Conservation (phyloP, 2,113 vertebrate genomes). For the Coptodon rendalli region DNA sequence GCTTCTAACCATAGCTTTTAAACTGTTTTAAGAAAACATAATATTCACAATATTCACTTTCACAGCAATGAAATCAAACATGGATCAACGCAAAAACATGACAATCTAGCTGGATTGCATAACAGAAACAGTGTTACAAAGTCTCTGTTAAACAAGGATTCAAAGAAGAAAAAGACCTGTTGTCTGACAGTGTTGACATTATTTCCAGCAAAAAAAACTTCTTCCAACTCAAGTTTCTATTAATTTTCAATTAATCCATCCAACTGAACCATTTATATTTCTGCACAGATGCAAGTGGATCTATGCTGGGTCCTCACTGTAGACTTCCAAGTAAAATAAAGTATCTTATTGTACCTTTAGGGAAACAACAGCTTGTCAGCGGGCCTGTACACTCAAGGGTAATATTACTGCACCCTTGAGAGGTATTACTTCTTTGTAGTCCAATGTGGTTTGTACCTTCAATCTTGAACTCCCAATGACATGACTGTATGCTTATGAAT, state of each 20-base stretch:
- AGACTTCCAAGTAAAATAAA: neutral
- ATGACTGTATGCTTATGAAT: neutral
- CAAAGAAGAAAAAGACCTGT: neutral
- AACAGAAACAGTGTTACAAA: neutral
- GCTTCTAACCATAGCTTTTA: neutral
- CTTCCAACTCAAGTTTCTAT: neutral
- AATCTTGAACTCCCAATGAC: neutral
- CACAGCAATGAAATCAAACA: neutral
- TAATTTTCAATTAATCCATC: neutral
- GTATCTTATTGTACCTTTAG: neutral
- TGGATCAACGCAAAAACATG: neutral
- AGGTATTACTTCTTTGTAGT: neutral
- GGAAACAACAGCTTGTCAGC: neutral
- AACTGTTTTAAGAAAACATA: neutral
- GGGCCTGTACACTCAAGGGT: neutral
- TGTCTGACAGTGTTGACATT: neutral
- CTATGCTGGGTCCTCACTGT: neutral
- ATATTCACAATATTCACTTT: neutral
- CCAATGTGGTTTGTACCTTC: neutral
- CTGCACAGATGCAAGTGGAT: neutral
- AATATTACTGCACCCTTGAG: neutral
- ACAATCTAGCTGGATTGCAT: neutral
- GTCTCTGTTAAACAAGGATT: neutral
- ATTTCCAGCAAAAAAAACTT: neutral
- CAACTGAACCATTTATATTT: neutral